Conservation (phyloP, 2,113 vertebrate species). For the Promerops cafer region DNA sequence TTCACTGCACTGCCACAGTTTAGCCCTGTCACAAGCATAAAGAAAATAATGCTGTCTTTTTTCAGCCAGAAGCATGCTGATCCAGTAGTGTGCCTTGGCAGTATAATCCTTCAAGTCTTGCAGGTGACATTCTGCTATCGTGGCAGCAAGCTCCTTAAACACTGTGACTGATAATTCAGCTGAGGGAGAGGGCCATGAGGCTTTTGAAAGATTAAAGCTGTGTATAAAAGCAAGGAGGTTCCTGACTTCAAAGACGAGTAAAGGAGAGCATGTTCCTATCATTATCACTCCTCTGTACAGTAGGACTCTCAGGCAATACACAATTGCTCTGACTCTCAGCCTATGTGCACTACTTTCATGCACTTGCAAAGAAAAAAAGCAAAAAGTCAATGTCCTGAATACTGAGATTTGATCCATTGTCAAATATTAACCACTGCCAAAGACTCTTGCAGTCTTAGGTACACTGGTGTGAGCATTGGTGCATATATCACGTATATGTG, state of each 20-base stretch:
- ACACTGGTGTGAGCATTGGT: background rate
- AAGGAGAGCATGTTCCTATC: background rate
- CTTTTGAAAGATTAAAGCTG: constrained; percentile 4
- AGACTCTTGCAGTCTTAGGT: background rate
- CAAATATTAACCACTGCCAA: background rate
- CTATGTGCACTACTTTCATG: background rate
- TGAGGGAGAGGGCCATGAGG: background rate
- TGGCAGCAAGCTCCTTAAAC: background rate
- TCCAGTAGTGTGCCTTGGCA: background rate
- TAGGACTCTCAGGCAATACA: background rate
- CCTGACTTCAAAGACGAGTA: background rate
- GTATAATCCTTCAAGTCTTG: background rate
- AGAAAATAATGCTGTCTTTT: background rate
- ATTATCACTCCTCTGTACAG: background rate
- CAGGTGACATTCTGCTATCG: background rate
- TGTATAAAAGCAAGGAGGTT: background rate
- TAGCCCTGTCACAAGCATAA: background rate
- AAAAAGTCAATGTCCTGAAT: background rate
- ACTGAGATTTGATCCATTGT: background rate
- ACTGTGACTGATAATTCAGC: background rate
- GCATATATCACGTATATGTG: too few species aligned
- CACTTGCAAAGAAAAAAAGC: background rate
- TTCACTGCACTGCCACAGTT: background rate
- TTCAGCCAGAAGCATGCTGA: background rate
- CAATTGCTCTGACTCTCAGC: background rate